phyloP scores from a whole-genome alignment of 2,888 invertebrate genomes.

The Zaprionus obscuricornis region DNA sequence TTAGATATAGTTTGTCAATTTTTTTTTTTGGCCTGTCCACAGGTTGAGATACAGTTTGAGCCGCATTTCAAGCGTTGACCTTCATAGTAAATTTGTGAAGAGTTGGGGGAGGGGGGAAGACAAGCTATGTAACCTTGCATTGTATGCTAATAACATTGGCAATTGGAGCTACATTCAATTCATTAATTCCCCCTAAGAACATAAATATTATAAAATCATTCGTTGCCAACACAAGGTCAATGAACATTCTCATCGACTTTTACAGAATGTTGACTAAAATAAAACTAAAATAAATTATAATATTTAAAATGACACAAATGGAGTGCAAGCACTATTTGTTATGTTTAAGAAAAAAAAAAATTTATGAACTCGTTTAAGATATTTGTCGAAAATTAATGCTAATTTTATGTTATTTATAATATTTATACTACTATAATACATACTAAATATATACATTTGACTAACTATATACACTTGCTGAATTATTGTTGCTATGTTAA shows the following conservation, averaged over 20 bases:
- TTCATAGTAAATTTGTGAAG: conserved; percentile 30
- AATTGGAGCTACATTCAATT: not conserved
- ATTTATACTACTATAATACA: too few relatives aligned
- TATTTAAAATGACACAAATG: not conserved
- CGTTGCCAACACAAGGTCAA: conserved; percentile 26
- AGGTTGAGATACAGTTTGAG: conserved; percentile 32
- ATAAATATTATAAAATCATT: conserved; percentile 7
- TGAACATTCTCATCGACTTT: conserved; percentile 22
- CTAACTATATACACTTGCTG: too few relatives aligned
- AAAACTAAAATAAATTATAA: not conserved
- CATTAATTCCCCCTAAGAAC: conserved; percentile 25
- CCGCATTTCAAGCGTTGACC: conserved; percentile 23
- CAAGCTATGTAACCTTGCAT: conserved; percentile 56
- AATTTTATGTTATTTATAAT: conserved; percentile 17
- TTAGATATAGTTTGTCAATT: not conserved
- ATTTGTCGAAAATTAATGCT: conserved; percentile 41
- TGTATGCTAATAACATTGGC: conserved; percentile 42
- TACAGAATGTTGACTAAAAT: not conserved
- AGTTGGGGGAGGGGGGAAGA: not conserved
- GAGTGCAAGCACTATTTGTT: not conserved
- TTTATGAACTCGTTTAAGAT: conserved; percentile 19
- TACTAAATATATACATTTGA: too few relatives aligned
- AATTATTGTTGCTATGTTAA: too few relatives aligned
- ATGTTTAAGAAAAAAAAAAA: not conserved
- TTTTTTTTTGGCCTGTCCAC: conserved; percentile 4